These are phyloP conservation scores for Mactromeris polynyma DNA, from an alignment of 2,888 invertebrate species.

Conservation along the genomic window DNA sequence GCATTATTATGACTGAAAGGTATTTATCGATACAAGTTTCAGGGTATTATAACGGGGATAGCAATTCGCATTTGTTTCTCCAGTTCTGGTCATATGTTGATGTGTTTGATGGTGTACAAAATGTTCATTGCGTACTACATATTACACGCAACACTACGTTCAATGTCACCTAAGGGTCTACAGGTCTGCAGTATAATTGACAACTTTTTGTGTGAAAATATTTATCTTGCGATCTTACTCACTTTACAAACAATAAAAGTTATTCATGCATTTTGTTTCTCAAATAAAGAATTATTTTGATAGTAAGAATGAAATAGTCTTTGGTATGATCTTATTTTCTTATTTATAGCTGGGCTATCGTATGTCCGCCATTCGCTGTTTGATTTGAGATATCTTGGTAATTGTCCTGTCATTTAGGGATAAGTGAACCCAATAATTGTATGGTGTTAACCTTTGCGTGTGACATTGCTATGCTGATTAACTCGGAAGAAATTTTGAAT, in stretches of 20 bases:
- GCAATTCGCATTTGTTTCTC: background rate
- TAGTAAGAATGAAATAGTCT: background rate
- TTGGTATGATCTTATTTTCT: background rate
- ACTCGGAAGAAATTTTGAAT: background rate
- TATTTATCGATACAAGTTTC: background rate
- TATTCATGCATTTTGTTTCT: constrained; percentile 31
- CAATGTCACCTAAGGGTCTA: background rate
- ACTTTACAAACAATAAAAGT: constrained; percentile 33
- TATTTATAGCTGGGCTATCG: background rate
- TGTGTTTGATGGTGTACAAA: background rate
- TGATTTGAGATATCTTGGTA: background rate
- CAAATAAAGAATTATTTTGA: constrained; percentile 10
- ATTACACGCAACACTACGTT: background rate
- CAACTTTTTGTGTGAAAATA: constrained; percentile 30
- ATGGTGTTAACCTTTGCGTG: background rate
- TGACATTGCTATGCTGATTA: background rate
- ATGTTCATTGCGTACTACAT: background rate
- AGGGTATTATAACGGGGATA: background rate
- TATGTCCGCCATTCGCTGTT: background rate
- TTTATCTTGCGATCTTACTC: constrained; percentile 29
- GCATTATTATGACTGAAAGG: background rate
- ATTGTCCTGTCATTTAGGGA: background rate
- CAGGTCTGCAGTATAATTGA: constrained; percentile 1
- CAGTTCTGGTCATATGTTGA: background rate
- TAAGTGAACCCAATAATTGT: constrained; percentile 12